A percentile compares a stretch with the other conserved stretches of the same genome.
These are phyloP conservation scores for Eristalis intricaria DNA, from an alignment of 2,888 invertebrate genomes.

Conservation along the genomic window DNA sequence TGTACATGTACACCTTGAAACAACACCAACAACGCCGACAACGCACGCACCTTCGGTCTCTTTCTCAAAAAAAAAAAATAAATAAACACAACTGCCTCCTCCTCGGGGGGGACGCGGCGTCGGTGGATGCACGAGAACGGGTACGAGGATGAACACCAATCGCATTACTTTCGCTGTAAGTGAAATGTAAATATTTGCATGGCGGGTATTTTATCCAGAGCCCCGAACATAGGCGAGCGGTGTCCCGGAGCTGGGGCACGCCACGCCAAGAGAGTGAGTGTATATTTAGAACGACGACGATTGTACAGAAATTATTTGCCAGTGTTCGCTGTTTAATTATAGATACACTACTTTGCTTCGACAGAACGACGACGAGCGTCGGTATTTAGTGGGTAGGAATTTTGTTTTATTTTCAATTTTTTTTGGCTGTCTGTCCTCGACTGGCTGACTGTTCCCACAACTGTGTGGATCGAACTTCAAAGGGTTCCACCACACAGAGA, in stretches of 20 bases:
- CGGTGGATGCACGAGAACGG: conserved; percentile 20
- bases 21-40: conserved; percentile 2
- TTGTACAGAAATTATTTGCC: conserved; percentile 57
- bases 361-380: neutral
- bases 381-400: conserved; percentile 53
- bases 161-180: conserved; percentile 63
- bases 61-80: conserved; percentile 27
- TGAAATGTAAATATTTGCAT: conserved; percentile 71
- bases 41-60: conserved; percentile 54
- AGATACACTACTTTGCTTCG: conserved; percentile 17
- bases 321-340: conserved; percentile 60
- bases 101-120: neutral
- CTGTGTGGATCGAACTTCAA: conserved; percentile 63
- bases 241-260: neutral
- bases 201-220: conserved; percentile 67
- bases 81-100: conserved; percentile 18
- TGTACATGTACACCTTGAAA: conserved; percentile 33
- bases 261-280: neutral
- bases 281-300: conserved; percentile 1
- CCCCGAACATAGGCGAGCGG: neutral
- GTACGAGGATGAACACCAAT: conserved; percentile 24
- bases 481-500: conserved; percentile 22
- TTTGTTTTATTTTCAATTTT: conserved; percentile 20
- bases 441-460: conserved; percentile 18
- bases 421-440: neutral